Evolutionary conservation across 2,797 vertebrate species (phyloP).

Genomic region (Malurus splendens): DNA sequence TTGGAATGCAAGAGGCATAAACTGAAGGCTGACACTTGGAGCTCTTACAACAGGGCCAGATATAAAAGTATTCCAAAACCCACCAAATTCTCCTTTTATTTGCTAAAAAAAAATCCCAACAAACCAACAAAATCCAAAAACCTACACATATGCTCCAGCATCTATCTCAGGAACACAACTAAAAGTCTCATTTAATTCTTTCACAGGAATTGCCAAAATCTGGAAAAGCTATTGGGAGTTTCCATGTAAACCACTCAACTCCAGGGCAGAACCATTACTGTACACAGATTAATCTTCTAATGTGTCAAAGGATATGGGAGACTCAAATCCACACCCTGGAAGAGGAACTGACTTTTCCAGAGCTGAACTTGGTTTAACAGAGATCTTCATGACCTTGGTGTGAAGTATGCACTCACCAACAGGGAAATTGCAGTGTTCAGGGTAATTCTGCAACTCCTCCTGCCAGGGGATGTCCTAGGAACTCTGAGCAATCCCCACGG

Average conservation of each 20-base stretch:
- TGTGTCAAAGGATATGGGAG: background rate
- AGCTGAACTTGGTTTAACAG: background rate
- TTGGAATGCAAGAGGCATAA: background rate
- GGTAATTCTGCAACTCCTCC: background rate
- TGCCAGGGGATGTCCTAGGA: background rate
- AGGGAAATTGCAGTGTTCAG: background rate
- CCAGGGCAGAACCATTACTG: background rate
- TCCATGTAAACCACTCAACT: background rate
- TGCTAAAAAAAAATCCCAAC: background rate
- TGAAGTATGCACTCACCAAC: background rate
- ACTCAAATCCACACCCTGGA: background rate
- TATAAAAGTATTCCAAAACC: background rate
- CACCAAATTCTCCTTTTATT: background rate
- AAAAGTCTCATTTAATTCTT: background rate
- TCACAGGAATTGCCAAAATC: background rate
- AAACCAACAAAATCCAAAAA: background rate
- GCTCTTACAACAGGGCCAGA: background rate
- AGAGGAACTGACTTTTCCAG: background rate
- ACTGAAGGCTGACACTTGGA: background rate
- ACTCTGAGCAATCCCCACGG: background rate
- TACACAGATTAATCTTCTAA: background rate
- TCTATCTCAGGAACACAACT: background rate
- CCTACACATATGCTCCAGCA: rapidly evolving
- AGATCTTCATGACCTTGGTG: background rate
- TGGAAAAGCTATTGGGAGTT: background rate